Evolutionary conservation across 2,888 invertebrate species (phyloP).

Genomic region (Lasioglossum lativentre): DNA sequence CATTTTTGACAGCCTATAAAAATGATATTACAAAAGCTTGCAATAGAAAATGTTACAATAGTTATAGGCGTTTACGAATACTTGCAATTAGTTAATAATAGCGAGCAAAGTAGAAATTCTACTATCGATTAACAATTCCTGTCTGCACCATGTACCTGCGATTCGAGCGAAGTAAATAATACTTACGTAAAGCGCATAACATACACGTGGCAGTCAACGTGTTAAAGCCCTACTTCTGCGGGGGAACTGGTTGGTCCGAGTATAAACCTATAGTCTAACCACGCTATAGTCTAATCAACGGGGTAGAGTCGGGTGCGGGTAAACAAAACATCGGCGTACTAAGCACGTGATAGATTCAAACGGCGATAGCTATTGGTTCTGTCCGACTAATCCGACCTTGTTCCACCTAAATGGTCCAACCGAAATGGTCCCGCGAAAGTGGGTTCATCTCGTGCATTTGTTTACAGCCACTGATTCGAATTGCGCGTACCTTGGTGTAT

Average conservation of each 20-base stretch:
- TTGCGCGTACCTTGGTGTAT: not conserved
- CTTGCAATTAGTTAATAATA: not conserved
- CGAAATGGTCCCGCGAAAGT: not conserved
- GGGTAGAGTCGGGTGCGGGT: not conserved
- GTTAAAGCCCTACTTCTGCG: conserved; percentile 4
- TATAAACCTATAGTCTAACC: not conserved
- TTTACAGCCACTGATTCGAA: not conserved
- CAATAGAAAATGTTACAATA: not conserved
- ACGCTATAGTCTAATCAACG: conserved; percentile 1
- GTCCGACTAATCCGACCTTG: not conserved
- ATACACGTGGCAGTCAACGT: conserved; percentile 10
- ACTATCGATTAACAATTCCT: not conserved
- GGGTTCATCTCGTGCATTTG: not conserved
- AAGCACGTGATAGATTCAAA: conserved; percentile 4
- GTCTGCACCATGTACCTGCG: not conserved
- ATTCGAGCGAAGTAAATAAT: not conserved
- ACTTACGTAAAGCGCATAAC: not conserved
- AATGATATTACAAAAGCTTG: not conserved
- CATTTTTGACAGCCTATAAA: not conserved
- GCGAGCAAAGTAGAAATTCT: not conserved
- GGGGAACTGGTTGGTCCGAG: not conserved
- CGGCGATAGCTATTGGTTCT: not conserved
- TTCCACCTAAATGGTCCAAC: not conserved
- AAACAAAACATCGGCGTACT: not conserved
- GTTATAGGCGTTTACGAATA: not conserved